Evolutionary conservation across 2,113 vertebrate species (phyloP), one percentile per base, ranked within the genome.

Genomic region (Synodontis membranacea): DNA sequence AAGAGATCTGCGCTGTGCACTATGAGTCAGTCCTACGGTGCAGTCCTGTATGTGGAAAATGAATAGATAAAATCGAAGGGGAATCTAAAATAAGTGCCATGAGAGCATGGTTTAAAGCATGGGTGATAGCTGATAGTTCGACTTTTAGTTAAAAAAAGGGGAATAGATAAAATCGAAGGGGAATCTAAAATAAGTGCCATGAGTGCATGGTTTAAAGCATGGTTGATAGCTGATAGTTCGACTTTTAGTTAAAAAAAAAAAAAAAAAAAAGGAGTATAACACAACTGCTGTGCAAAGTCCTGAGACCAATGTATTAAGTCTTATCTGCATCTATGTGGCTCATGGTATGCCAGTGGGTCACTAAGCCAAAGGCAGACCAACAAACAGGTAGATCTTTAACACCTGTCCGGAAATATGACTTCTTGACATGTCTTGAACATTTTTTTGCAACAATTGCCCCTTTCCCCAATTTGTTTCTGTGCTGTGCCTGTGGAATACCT

Each of bases 321-420:
- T 84, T 46, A 58, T 48, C 70, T 44, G 50, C 52, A 58, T 46
- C 70, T 84, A 12, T 84, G 6, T 28, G 19, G 48, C 34, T 84
- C 28, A 2, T 80, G 75, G 46, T 68, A 68, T 84, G 84, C 72
- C 70, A 64, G 60, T 42, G 84, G 75, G 56, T 85, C 84, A 66
- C 46, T 66, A 39, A 54, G 60, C 34, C 60, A 80, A 54, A 84
- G 34, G 50, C 12, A 0, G 37, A 21, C 52, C 50, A 14, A 34
- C 28, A 31, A 48, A 60, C 4, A 72, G 48, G 31, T 39, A 85
- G 56, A 75, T 62, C 28, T 19, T 68, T 86, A 25, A 52, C 34
- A 80, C 74, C 75, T 86, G 46, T 46, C 39, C 48, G 42, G 56
- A 76, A 62, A 85, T 58, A 34, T 48, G 81, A 66, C 28, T 34